Conservation (phyloP, 2,888 invertebrate species). For the Acrocyrtus sp. region DNA sequence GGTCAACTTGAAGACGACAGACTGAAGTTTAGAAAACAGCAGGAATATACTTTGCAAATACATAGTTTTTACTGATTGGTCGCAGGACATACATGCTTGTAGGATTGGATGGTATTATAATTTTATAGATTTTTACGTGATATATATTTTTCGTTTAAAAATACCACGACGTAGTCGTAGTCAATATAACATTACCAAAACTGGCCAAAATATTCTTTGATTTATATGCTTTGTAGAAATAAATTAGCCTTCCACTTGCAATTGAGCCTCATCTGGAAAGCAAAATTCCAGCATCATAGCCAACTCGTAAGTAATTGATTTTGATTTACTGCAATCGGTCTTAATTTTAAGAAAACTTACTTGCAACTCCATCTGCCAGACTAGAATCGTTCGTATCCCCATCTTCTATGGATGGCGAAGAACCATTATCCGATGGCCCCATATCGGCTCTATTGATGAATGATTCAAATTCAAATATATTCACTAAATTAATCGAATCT, state of each 20-base stretch:
- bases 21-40: conserved; percentile 46
- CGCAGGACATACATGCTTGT: conserved; percentile 43
- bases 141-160: conserved; percentile 36
- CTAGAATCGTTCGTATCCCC: conserved; percentile 45
- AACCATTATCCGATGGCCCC: conserved; percentile 31
- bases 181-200: conserved; percentile 45
- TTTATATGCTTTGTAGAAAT: conserved; percentile 41
- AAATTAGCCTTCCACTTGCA: conserved; percentile 56
- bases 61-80: conserved; percentile 14
- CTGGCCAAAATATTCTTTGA: conserved; percentile 57
- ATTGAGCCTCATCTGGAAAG: conserved; percentile 52
- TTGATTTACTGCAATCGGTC: background rate
- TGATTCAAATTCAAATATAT: no score
- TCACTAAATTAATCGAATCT: no score
- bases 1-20: conserved; percentile 30
- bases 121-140: conserved; percentile 41
- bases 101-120: conserved; percentile 48
- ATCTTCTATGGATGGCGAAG: conserved; percentile 18
- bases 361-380: conserved; percentile 38
- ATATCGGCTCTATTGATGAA: conserved; percentile 12
- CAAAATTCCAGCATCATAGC: background rate
- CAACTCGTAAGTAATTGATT: background rate
- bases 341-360: conserved; percentile 16
- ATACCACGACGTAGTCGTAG: conserved; percentile 48
- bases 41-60: conserved; percentile 30